Evolutionary conservation across 2,888 invertebrate species (phyloP).

Genomic region (Prosopocoilus inquinatus): DNA sequence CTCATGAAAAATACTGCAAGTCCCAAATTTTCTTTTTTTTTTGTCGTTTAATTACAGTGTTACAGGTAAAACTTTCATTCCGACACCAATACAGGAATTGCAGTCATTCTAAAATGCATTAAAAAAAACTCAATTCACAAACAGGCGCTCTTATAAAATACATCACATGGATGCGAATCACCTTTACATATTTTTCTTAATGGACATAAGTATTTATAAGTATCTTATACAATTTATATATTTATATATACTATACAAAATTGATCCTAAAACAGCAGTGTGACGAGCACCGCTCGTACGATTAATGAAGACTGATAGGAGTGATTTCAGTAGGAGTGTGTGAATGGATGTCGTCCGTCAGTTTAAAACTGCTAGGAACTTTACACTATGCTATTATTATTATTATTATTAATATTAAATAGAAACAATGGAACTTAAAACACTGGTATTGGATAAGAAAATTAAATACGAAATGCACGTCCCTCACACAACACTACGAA

Average conservation of each 20-base stretch:
- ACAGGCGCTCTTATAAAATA: slow-evolving; percentile 41
- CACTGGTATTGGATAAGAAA: slow-evolving; percentile 5
- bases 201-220: slow-evolving; percentile 46
- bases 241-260: slow-evolving; percentile 49
- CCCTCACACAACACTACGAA: slow-evolving; percentile 2
- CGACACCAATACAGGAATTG: slow-evolving; percentile 49
- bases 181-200: slow-evolving; percentile 33
- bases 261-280: slow-evolving; percentile 45
- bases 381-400: slow-evolving; percentile 16
- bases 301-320: slow-evolving; percentile 18
- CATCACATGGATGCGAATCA: slow-evolving; percentile 43
- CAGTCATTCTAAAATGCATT: slow-evolving; percentile 38
- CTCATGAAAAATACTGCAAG: slow-evolving; percentile 39
- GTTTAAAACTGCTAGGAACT: slow-evolving; percentile 19
- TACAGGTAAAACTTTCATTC: slow-evolving; percentile 48
- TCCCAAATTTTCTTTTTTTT: slow-evolving; percentile 36
- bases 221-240: slow-evolving; percentile 47
- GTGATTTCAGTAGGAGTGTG: slow-evolving; percentile 8
- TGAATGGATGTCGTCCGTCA: background rate
- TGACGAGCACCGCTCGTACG: slow-evolving; percentile 23
- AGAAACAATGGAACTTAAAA: slow-evolving; percentile 9
- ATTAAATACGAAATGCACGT: slow-evolving; percentile 2
- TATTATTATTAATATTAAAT: slow-evolving; percentile 4
- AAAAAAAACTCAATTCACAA: slow-evolving; percentile 31
- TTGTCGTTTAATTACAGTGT: slow-evolving; percentile 39